Conservation (phyloP, 2,113 vertebrate species). For the Vidua macroura region DNA sequence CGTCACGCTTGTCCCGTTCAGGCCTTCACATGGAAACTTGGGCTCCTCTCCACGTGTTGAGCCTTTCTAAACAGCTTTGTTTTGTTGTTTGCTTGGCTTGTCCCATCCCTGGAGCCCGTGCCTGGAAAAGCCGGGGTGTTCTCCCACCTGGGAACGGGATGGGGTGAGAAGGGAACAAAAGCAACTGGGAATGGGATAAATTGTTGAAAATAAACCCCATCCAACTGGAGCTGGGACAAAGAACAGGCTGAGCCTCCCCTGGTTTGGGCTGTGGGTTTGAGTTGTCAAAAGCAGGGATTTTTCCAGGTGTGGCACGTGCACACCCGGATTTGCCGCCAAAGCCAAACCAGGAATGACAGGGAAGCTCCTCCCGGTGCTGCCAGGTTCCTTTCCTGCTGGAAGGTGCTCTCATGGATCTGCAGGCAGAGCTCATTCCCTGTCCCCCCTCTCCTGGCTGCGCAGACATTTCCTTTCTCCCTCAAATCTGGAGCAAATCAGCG, state of each 20-base stretch:
- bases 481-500: background rate
- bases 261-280: background rate
- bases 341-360: background rate
- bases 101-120: background rate
- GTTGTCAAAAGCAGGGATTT: background rate
- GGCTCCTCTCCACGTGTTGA: constrained; percentile 16
- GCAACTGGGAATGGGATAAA: background rate
- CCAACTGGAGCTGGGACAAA: background rate
- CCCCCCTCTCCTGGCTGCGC: background rate
- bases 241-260: background rate
- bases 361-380: background rate
- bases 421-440: background rate
- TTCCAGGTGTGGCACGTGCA: background rate
- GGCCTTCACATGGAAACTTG: constrained; percentile 17
- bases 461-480: background rate
- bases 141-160: background rate
- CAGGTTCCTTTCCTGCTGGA: background rate
- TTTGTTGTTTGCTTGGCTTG: background rate
- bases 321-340: background rate
- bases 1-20: constrained; percentile 26
- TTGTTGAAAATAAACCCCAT: background rate
- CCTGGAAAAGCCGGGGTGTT: background rate
- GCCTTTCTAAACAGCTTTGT: background rate
- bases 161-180: background rate
- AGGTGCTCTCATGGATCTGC: background rate